Evolutionary conservation across 2,113 vertebrate genomes (phyloP).

Genomic region (Pteropus alecto): DNA sequence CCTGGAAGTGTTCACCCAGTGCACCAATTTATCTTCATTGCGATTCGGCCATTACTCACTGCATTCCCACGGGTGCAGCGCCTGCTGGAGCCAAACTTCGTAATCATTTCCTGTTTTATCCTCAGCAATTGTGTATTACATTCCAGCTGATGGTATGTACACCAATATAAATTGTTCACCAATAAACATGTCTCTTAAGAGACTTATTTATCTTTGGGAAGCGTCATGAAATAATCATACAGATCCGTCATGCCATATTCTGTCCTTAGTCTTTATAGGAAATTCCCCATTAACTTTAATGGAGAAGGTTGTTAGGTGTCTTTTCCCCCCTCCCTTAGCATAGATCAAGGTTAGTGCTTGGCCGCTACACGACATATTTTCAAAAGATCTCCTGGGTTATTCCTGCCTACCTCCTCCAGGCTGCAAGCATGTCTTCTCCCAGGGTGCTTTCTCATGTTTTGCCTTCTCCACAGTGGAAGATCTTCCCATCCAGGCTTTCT

Average conservation of each 20-base stretch:
- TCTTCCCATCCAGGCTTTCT: background rate
- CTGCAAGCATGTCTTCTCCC: background rate
- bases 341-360: slow-evolving; percentile 72
- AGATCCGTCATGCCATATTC: slow-evolving; percentile 51
- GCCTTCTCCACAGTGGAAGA: background rate
- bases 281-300: slow-evolving; percentile 76
- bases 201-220: slow-evolving; percentile 73
- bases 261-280: slow-evolving; percentile 62
- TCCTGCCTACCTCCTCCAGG: background rate
- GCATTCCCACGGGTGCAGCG: background rate
- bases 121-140: slow-evolving; percentile 61
- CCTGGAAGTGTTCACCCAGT: slow-evolving; percentile 28
- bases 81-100: slow-evolving; percentile 47
- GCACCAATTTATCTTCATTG: slow-evolving; percentile 50
- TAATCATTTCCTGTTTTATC: slow-evolving; percentile 58
- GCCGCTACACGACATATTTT: slow-evolving; percentile 59
- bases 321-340: slow-evolving; percentile 35
- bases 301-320: slow-evolving; percentile 46
- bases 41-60: slow-evolving; percentile 51
- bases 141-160: slow-evolving; percentile 40
- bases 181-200: slow-evolving; percentile 70
- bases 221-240: slow-evolving; percentile 71
- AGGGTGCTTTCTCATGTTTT: background rate
- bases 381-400: slow-evolving; percentile 41
- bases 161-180: slow-evolving; percentile 71